Conservation (phyloP, 2,888 invertebrate species). For the Troides oblongomaculatus region DNA sequence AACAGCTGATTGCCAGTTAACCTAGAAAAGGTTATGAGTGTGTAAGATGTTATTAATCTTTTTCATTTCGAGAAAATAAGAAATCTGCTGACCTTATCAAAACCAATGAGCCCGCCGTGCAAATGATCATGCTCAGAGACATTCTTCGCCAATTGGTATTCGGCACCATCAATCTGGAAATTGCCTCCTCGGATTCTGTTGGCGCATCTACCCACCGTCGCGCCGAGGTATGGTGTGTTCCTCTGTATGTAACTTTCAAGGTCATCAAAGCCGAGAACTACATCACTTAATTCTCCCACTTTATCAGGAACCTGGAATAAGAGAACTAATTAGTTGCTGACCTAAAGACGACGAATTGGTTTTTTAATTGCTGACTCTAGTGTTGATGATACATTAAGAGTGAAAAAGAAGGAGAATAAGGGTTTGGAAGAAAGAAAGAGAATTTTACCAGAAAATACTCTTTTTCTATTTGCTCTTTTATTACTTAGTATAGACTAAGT, state of each 20-base stretch:
- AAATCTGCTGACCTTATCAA: conserved; percentile 81
- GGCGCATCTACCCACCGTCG: conserved; percentile 91
- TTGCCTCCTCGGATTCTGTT: conserved; percentile 89
- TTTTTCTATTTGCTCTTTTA: background rate
- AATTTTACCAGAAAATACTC: background rate
- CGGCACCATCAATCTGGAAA: conserved; percentile 75
- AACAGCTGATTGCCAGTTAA: conserved; percentile 83
- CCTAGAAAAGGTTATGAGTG: conserved; percentile 44
- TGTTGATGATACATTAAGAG: no score
- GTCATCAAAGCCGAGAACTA: conserved; percentile 91
- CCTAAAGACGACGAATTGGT: no score
- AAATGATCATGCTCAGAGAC: conserved; percentile 83
- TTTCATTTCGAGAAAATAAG: background rate
- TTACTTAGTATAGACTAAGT: no score
- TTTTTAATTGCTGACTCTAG: no score
- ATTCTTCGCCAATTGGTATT: conserved; percentile 86
- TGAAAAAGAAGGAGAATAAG: no score
- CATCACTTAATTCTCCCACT: conserved; percentile 84
- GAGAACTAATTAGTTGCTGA: no score
- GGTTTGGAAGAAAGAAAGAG: background rate
- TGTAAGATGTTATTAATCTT: no score
- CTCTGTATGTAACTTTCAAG: conserved; percentile 79
- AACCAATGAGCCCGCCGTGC: conserved; percentile 93
- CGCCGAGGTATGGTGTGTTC: conserved; percentile 87
- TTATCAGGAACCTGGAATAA: conserved; percentile 82